A percentile compares a stretch with the other conserved stretches of the same genome.
Conservation (phyloP, 2,888 invertebrate species). For the Nomada lathburiana region DNA sequence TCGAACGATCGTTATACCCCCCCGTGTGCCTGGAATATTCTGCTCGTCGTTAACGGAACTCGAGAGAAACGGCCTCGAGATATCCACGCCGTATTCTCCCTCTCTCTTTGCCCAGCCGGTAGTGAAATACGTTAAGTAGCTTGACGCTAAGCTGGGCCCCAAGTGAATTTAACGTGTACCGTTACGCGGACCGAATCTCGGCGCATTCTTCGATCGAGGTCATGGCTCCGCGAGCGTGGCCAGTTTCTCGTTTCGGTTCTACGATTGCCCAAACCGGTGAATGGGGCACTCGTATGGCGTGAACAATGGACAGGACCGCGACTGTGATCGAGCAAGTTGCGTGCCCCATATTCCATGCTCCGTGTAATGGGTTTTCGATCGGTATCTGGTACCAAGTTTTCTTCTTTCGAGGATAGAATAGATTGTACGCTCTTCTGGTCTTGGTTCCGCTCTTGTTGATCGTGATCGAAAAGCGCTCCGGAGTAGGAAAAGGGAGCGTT, state of each 20-base stretch:
- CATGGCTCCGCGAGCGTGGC: slow-evolving; percentile 63
- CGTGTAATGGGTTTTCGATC: no score
- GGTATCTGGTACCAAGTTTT: no score
- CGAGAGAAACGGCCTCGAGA: not conserved
- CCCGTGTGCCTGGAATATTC: no score
- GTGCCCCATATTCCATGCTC: no score
- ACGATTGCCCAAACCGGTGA: slow-evolving; percentile 40
- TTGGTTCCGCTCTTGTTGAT: no score
- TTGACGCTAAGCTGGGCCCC: slow-evolving; percentile 24
- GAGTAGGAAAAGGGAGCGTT: not conserved
- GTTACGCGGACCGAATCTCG: slow-evolving; percentile 68
- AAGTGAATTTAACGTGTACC: slow-evolving; percentile 65
- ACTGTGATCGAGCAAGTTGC: no score
- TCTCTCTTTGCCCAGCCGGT: not conserved
- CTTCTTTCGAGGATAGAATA: not conserved
- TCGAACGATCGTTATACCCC: no score
- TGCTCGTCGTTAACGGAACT: slow-evolving; percentile 16
- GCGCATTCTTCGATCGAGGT: slow-evolving; percentile 70
- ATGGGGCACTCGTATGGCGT: slow-evolving; percentile 2
- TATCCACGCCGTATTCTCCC: not conserved
- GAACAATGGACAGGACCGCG: not conserved
- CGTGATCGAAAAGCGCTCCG: no score
- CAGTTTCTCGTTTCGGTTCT: slow-evolving; percentile 29
- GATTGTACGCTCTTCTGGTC: not conserved
- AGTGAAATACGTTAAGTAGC: slow-evolving; percentile 19